Evolutionary conservation across 1,140 invertebrate species (phyloP).

Genomic region (Cotesia glomerata): DNA sequence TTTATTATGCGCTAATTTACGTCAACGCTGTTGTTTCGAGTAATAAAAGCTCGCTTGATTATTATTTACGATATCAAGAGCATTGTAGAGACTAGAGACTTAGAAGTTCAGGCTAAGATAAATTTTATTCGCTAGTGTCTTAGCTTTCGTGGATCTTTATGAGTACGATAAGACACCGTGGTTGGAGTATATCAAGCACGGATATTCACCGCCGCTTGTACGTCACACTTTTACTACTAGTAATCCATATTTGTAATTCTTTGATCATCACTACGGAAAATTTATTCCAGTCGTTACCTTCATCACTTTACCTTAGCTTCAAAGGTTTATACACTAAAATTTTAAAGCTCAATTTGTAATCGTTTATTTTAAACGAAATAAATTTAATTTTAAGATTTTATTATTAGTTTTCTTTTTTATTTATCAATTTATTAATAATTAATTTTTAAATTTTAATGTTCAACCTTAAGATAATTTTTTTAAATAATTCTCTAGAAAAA

Average conservation of each 20-base stretch:
- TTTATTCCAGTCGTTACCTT: background rate
- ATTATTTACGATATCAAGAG: background rate
- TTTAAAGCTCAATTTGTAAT: background rate
- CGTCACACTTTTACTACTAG: constrained; percentile 1
- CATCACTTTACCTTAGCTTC: constrained; percentile 7
- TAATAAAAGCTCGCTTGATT: background rate
- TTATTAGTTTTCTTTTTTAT: too few species aligned
- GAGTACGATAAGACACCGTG: too few species aligned
- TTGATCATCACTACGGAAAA: constrained; percentile 29
- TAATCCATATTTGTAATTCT: background rate
- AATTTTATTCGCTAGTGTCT: too few species aligned
- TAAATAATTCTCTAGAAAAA: too few species aligned
- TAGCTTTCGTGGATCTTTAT: too few species aligned
- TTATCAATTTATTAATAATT: too few species aligned
- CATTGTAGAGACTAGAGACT: too few species aligned
- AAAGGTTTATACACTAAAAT: background rate
- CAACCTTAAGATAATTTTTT: too few species aligned
- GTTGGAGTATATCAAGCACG: background rate
- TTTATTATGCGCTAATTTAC: background rate
- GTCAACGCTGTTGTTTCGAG: background rate
- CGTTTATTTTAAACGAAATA: background rate
- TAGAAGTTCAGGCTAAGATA: too few species aligned
- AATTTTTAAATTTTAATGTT: too few species aligned
- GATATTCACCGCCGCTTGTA: background rate
- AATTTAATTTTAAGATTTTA: background rate